Base-by-base conservation (phyloP, 2,113 vertebrate genomes). In the Barnardius zonarius region DNA sequence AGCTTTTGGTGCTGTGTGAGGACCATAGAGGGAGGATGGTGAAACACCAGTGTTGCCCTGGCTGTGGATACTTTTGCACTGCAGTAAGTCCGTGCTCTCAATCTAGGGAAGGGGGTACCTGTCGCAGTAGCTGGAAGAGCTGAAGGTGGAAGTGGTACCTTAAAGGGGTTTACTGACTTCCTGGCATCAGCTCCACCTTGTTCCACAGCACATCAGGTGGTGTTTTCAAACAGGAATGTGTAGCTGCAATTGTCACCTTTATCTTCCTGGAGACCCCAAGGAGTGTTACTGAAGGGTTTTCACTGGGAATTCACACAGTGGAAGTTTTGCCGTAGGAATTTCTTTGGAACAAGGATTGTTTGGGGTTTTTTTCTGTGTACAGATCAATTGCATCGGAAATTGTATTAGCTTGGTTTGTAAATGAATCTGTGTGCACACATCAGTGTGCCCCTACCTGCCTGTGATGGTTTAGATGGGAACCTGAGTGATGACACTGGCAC, bases 11-110 rank as follows among this genome's bases (percentile, higher is more conserved):
- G 89, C 98, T 99, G 95, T 99, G 99, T 69, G 99, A 99, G 97
- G 99, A 99, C 96, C 99, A 99, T 97, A 98, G 99, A 94, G 99
- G 99, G 20, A 98, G 98, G 84, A 99, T 99, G 99, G 99, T 99
- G 90, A 99, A 99, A 95, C 99, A 99, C 96, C 99, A 99, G 96
- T 99, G 99, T 97, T 99, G 99, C 96, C 99, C 99, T 3, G 99
- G 99, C 92, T 99, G 99, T 92, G 99, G 99, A 72, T 98, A 99
- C 95, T 99, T 99, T 98, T 99, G 99, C 97, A 98, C 98, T 68
- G 98, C 97, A 95, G 99, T 99, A 97, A 99, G 99, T 97, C 72
- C 72, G 62, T 89, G 88, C 69, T 96, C 94, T 95, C 88, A 8
- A 95, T 92, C 92, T 67, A 94, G 88, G 96, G 93, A 92, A 92